Evolutionary conservation across 2,888 invertebrate genomes (phyloP).

Genomic region (Nomada flava): DNA sequence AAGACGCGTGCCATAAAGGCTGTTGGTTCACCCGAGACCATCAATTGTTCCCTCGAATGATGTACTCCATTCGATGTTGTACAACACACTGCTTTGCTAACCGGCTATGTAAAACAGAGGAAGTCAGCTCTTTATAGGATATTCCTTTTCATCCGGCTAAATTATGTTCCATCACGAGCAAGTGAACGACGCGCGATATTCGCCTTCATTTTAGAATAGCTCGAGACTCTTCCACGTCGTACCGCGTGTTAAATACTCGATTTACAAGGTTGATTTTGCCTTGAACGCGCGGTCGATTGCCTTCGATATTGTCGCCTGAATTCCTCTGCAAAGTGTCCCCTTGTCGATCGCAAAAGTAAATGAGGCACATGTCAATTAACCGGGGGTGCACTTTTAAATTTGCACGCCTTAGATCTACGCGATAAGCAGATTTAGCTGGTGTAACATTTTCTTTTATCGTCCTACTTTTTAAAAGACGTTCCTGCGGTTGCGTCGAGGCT

Average conservation of each 20-base stretch:
- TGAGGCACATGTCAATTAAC: constrained; percentile 4
- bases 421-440: not conserved
- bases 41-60: not conserved
- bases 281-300: constrained; percentile 54
- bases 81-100: too few relatives aligned
- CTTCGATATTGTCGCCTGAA: constrained; percentile 43
- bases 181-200: too few relatives aligned
- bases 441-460: not conserved
- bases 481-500: not conserved
- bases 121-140: too few relatives aligned
- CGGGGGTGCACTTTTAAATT: not conserved
- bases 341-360: constrained; percentile 4
- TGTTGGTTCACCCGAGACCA: not conserved
- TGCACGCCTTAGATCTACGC: not conserved
- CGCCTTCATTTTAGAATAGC: not conserved
- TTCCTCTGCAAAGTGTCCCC: constrained; percentile 26
- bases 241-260: not conserved
- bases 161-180: too few relatives aligned
- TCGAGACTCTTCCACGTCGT: not conserved
- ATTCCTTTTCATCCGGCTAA: too few relatives aligned
- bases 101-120: not conserved
- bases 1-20: not conserved
- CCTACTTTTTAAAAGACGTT: not conserved
- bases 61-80: not conserved
- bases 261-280: constrained; percentile 33